phyloP scores from a whole-genome alignment of 1,140 invertebrate genomes.

The Panulirus ornatus region DNA sequence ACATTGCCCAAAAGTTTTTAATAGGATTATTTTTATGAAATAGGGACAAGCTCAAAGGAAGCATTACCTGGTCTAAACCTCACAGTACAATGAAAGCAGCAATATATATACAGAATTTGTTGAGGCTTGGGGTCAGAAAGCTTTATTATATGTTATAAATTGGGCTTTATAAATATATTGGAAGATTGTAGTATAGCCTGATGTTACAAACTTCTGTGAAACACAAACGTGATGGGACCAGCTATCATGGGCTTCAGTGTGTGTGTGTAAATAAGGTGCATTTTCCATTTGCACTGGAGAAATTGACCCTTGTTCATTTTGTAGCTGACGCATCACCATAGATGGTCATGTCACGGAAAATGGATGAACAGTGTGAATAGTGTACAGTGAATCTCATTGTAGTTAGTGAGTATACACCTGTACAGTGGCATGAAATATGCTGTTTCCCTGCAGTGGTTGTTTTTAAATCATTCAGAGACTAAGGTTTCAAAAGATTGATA shows the following conservation, averaged over 20 bases:
- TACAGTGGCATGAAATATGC: conserved; percentile 44
- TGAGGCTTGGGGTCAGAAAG: conserved; percentile 50
- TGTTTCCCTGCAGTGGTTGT: conserved; percentile 49
- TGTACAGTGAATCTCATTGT: conserved; percentile 67
- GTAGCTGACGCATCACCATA: conserved; percentile 21
- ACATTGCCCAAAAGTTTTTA: conserved; percentile 35
- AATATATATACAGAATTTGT: conserved; percentile 58
- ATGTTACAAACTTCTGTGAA: conserved; percentile 61
- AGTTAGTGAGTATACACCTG: conserved; percentile 62
- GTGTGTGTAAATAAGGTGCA: conserved; percentile 28
- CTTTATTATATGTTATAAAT: conserved; percentile 52
- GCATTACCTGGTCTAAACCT: conserved; percentile 55
- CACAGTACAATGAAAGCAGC: conserved; percentile 57
- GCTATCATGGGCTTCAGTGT: conserved; percentile 58
- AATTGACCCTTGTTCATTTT: conserved; percentile 9
- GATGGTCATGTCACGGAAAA: conserved; percentile 35
- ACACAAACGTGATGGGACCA: conserved; percentile 59
- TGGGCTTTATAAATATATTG: conserved; percentile 41
- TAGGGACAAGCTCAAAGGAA: conserved; percentile 50
- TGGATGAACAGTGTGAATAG: conserved; percentile 61
- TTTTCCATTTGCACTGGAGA: conserved; percentile 16
- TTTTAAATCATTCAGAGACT: conserved; percentile 31
- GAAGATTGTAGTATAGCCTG: conserved; percentile 55
- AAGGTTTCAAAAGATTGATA: conserved; percentile 28
- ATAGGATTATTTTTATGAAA: conserved; percentile 32